Evolutionary conservation across 1,140 invertebrate species (phyloP), one percentile per base, ranked within the genome.

Genomic region (Himalopsyche phryganea): DNA sequence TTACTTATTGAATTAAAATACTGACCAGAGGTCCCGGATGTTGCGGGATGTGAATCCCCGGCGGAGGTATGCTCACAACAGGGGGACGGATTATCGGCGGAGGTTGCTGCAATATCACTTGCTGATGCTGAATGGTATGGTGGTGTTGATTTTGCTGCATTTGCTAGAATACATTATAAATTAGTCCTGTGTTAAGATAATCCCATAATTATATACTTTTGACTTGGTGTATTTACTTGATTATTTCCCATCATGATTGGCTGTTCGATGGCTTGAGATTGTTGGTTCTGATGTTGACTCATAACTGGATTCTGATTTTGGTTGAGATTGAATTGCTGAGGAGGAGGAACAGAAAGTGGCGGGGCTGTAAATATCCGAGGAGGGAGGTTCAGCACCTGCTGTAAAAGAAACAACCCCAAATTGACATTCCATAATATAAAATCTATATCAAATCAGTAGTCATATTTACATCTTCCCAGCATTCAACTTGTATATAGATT

Each of bases 41-140:
- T 50, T 64, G 58, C 5, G 62, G 62, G 42, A 64, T 64, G 46
- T 64, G 62, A 13, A 64, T 50, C 20, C 62, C 62, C 5, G 62
- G 62, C 9, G 62, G 62, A n/a, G 62, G 62, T 11, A 64, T 64
- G 41, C 32, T 51, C 17, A 63, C 57, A 18, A 50, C 53, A n/a
- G 50, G 33, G 9, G 58, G 51, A 1, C 58, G 38, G 17, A 35
- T 44, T 14, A 53, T 38, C n/a, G 58, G 58, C 1, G 57, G 57
- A 17, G 56, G 61, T 10, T 54, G 62, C 20, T 57, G 62, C 44
- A 60, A 45, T 9, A 58, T 48, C 3, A 60, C 49, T 23, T 59
- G 57, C 18, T 60, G 61, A n/a, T 54, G 50, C 44, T 54, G 51
- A 18, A 54, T 36, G 10, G 44, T 19, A 13, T 40, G 38, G 4